These are phyloP conservation scores for Philereme vetulata DNA, from an alignment of 2,888 invertebrate species.

Conservation along the genomic window DNA sequence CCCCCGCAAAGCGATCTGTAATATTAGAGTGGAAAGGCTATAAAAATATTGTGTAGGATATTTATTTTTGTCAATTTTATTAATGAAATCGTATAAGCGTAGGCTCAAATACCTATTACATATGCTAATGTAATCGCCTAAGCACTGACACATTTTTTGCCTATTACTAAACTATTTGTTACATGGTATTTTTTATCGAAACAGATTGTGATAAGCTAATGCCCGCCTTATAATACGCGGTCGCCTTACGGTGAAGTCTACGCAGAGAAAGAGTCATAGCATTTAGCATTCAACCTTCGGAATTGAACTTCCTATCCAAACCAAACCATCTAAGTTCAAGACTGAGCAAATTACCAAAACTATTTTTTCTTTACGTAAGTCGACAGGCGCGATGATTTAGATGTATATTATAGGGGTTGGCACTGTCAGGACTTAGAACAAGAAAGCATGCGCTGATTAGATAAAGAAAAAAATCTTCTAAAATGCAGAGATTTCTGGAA, in stretches of 20 bases:
- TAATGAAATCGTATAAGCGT: not conserved
- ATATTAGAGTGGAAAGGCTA: not conserved
- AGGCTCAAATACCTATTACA: not conserved
- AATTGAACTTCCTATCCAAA: too few relatives aligned
- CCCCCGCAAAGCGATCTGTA: not conserved
- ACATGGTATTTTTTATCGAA: not conserved
- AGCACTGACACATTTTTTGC: constrained; percentile 1
- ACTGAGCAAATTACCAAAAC: too few relatives aligned
- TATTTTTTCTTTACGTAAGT: too few relatives aligned
- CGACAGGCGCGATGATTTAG: too few relatives aligned
- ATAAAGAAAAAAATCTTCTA: too few relatives aligned
- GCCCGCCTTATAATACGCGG: not conserved
- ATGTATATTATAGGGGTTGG: too few relatives aligned
- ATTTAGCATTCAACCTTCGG: too few relatives aligned
- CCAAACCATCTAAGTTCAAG: too few relatives aligned
- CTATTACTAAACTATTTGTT: not conserved
- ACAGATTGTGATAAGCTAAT: not conserved
- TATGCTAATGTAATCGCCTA: not conserved
- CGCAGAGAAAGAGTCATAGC: too few relatives aligned
- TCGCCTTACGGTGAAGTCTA: not conserved
- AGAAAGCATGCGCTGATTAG: too few relatives aligned
- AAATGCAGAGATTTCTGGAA: too few relatives aligned
- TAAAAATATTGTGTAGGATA: not conserved
- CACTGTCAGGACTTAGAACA: too few relatives aligned
- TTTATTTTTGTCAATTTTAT: not conserved